These are phyloP conservation scores for Pollenia griseotomentosa DNA, from an alignment of 2,888 invertebrate genomes.

Conservation along the genomic window DNA sequence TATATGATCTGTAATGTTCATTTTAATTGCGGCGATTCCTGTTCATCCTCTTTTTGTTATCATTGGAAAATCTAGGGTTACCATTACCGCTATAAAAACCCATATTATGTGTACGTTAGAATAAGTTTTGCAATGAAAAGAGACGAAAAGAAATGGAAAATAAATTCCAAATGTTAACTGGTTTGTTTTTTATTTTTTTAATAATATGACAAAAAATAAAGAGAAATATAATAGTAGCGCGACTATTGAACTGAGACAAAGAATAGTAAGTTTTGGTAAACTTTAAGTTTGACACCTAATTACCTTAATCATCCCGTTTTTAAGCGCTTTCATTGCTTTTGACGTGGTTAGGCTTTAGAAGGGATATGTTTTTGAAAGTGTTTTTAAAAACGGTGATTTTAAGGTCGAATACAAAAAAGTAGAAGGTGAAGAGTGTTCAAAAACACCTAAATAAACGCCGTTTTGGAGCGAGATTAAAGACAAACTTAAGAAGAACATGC, in stretches of 20 bases:
- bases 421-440: too few relatives aligned
- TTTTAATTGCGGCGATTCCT: slow-evolving; percentile 71
- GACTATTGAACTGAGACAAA: slow-evolving; percentile 56
- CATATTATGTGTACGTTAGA: slow-evolving; percentile 63
- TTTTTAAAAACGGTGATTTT: too few relatives aligned
- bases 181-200: slow-evolving; percentile 42
- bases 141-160: slow-evolving; percentile 79
- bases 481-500: too few relatives aligned
- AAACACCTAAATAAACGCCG: too few relatives aligned
- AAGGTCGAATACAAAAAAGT: too few relatives aligned
- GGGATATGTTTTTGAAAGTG: too few relatives aligned
- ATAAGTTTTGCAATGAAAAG: slow-evolving; percentile 73
- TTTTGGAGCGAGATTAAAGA: too few relatives aligned
- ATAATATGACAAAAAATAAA: slow-evolving; percentile 57
- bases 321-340: too few relatives aligned
- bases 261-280: not conserved
- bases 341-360: too few relatives aligned
- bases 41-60: slow-evolving; percentile 70
- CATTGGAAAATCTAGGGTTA: slow-evolving; percentile 65
- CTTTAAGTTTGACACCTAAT: too few relatives aligned
- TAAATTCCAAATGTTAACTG: slow-evolving; percentile 81
- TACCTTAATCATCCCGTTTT: too few relatives aligned
- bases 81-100: slow-evolving; percentile 69
- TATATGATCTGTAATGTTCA: slow-evolving; percentile 28
- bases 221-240: slow-evolving; percentile 3